Conservation (phyloP, 2,797 vertebrate species). For the Limosa lapponica region DNA sequence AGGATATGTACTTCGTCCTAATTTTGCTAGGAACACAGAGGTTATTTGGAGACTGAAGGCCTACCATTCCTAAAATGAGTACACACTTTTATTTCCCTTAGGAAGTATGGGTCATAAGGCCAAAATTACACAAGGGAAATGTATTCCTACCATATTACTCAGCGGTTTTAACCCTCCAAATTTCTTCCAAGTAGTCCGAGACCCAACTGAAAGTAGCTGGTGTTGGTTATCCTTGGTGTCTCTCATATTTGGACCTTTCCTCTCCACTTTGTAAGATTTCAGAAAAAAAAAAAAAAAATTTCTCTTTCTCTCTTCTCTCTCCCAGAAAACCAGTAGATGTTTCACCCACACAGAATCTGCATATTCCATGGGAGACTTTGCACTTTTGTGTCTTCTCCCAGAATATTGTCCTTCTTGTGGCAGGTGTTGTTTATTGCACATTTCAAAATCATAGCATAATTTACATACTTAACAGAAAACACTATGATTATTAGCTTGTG, state of each 20-base stretch:
- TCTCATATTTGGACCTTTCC: neutral
- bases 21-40: neutral
- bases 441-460: neutral
- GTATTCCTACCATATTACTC: neutral
- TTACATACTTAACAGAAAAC: neutral
- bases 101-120: neutral
- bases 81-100: neutral
- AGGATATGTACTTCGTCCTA: neutral
- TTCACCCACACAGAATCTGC: neutral
- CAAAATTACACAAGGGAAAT: neutral
- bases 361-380: neutral
- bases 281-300: neutral
- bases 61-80: neutral
- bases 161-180: neutral
- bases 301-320: neutral
- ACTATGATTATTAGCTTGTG: neutral
- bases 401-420: neutral
- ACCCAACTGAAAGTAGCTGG: neutral
- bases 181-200: neutral
- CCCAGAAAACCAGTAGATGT: neutral
- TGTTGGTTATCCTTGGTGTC: neutral
- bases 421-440: neutral
- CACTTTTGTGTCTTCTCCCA: neutral
- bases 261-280: neutral
- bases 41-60: neutral